Evolutionary conservation across 2,797 vertebrate species (phyloP), one percentile per base, ranked within the genome.

Genomic region (Poliocrania exsul): DNA sequence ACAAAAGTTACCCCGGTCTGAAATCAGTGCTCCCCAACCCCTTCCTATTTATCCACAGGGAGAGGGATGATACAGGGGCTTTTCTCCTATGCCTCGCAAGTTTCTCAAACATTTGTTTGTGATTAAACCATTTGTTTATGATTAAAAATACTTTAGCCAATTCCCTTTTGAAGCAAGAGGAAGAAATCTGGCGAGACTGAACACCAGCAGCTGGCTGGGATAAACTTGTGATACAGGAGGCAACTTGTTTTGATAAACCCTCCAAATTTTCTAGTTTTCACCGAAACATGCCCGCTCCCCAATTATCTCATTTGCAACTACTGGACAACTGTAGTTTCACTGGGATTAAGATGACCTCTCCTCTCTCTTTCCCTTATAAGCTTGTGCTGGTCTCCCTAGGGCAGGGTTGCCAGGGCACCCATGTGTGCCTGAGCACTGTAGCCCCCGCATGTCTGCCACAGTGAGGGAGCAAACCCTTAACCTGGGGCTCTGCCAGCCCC

Each of bases 401-500:
- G 6, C 11, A 23, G 69, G 13, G 53, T 37, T 77, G 56, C 46
- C 40, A 9, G 46, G 54, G 44, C 47, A 40, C 47, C 3, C 46
- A 3, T 1, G 1, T 1, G 61, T 28, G 42, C 42, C 54, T 11
- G n/a, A 26, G 49, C 50, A 66, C 46, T 6, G 25, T 33, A 15
- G 19, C 4, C 53, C 13, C 31, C 61, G 56, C 17, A 4, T 1
- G 1, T 11, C 53, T 50, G 16, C 51, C 1, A 3, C 16, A 18
- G 7, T 0, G 21, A 9, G 0, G 1, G 28, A 29, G 40, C 1
- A 1, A 8, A 12, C 6, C 54, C 49, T 11, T 9, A 37, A 6
- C 3, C 3, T 3, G 26, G n/a, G 26, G 5, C 44, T 38, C 42
- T 40, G 74, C 46, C 78, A 57, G 21, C 51, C 78, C 25, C 4